phyloP scores from a whole-genome alignment of 1,140 invertebrate genomes.

The Hycleus phaleratus region DNA sequence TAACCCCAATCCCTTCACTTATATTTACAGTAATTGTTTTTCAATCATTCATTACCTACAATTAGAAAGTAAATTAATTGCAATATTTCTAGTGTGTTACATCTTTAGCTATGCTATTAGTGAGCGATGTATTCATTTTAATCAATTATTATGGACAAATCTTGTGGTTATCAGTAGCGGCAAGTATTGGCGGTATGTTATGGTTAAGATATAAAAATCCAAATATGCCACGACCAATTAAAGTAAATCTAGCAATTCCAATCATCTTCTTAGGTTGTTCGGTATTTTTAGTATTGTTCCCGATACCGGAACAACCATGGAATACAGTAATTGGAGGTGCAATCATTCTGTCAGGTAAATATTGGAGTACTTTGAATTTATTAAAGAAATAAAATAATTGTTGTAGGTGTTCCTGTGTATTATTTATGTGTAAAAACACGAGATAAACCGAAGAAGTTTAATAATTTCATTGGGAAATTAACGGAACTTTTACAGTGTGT shows the following conservation, averaged over 20 bases:
- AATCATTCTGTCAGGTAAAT: slow-evolving; percentile 63
- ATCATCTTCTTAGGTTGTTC: slow-evolving; percentile 77
- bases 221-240: slow-evolving; percentile 70
- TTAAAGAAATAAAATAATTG: neutral
- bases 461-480: slow-evolving; percentile 37
- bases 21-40: slow-evolving; percentile 57
- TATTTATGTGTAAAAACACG: slow-evolving; percentile 79
- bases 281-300: slow-evolving; percentile 72
- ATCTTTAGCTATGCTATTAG: slow-evolving; percentile 63
- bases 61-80: neutral
- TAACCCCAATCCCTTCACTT: slow-evolving; percentile 75
- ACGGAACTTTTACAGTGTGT: slow-evolving; percentile 45
- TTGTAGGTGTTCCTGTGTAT: slow-evolving; percentile 80
- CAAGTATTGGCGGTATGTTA: slow-evolving; percentile 69
- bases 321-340: slow-evolving; percentile 76
- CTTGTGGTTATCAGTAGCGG: slow-evolving; percentile 70
- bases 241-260: slow-evolving; percentile 70
- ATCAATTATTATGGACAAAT: slow-evolving; percentile 77
- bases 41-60: neutral
- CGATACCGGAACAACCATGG: slow-evolving; percentile 64
- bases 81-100: slow-evolving; percentile 55
- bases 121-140: slow-evolving; percentile 60
- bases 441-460: slow-evolving; percentile 52
- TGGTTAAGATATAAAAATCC: slow-evolving; percentile 66
- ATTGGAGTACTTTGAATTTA: neutral